phyloP scores from a whole-genome alignment of 2,888 invertebrate genomes.

The Drosophila aldrichi region DNA sequence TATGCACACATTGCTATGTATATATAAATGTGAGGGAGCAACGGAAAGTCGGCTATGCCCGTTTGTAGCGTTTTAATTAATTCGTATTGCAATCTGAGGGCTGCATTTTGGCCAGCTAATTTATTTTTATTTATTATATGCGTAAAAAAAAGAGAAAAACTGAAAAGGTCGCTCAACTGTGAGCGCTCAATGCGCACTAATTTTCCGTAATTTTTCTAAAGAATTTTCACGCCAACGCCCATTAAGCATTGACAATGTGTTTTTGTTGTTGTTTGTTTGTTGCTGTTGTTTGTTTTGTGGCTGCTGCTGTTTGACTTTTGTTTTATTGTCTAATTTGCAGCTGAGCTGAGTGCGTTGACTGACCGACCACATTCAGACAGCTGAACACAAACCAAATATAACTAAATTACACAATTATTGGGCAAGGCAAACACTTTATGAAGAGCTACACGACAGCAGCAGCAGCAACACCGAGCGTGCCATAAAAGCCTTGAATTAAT shows the following conservation, averaged over 20 bases:
- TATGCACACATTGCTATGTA: neutral
- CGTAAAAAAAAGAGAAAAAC: too few species aligned
- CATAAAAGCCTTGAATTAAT: constrained; percentile 79
- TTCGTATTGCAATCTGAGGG: constrained; percentile 52
- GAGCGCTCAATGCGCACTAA: constrained; percentile 57
- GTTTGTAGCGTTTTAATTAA: constrained; percentile 41
- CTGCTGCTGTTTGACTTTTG: constrained; percentile 44
- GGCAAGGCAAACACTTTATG: constrained; percentile 51
- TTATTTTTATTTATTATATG: constrained; percentile 10
- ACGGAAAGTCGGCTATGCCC: neutral
- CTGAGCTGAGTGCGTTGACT: constrained; percentile 39
- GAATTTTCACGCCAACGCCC: constrained; percentile 82
- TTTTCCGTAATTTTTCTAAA: constrained; percentile 59
- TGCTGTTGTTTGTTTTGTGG: constrained; percentile 18
- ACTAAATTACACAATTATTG: constrained; percentile 76
- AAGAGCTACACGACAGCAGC: constrained; percentile 28
- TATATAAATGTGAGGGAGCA: too few species aligned
- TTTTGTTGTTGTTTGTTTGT: constrained; percentile 8
- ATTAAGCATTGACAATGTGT: constrained; percentile 43
- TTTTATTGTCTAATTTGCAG: constrained; percentile 65
- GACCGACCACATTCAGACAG: constrained; percentile 46
- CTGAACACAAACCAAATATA: constrained; percentile 23
- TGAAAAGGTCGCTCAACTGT: constrained; percentile 54
- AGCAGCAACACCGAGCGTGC: constrained; percentile 48
- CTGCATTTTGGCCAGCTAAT: constrained; percentile 43